Evolutionary conservation across 1,140 invertebrate genomes (phyloP), one percentile per base, ranked within the genome.

Genomic region (Micrasema longulum): DNA sequence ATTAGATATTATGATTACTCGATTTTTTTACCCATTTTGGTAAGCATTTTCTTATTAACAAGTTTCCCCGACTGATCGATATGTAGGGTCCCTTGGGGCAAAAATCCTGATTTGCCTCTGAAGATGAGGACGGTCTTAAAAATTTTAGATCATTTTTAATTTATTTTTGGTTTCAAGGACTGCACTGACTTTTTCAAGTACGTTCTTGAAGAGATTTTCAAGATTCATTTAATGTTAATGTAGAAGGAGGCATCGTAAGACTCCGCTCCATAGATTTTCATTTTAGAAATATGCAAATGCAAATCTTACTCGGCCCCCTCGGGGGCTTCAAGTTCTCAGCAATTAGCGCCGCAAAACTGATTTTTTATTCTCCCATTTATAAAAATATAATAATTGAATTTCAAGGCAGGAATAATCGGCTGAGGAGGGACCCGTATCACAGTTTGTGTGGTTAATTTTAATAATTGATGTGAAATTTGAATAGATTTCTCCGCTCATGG

Each of bases 331-430:
- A 3, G n/a, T 7, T 20, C 36, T 6, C 5, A 16, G 64, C 71
- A 72, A 72, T 72, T 72, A 72, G 71, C 65, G 71, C 62, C 70
- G 16, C 50, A 41, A 72, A 67, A 72, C 35, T 67, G 70, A 63
- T 60, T 41, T 66, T 66, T 60, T 47, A 45, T 14, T 41, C 70
- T 26, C 67, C 53, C 52, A 57, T 60, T 69, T 60, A 57, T 31
- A 68, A 67, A 53, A 18, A 68, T 55, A 43, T 55, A 43, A 66
- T 31, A 31, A 38, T 53, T 38, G 36, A 68, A 53, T 68, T 23
- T 36, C 45, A 22, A 18, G 41, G 9, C 62, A 50, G 26, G 20
- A 22, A 55, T 16, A 12, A 26, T 20, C 36, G n/a, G 11, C 26
- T 53, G 16, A 35, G n/a, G 12, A 43, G 14, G 26, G 18, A 69